phyloP scores from a whole-genome alignment of 2,797 vertebrate genomes.

The Artibeus jamaicensis region DNA sequence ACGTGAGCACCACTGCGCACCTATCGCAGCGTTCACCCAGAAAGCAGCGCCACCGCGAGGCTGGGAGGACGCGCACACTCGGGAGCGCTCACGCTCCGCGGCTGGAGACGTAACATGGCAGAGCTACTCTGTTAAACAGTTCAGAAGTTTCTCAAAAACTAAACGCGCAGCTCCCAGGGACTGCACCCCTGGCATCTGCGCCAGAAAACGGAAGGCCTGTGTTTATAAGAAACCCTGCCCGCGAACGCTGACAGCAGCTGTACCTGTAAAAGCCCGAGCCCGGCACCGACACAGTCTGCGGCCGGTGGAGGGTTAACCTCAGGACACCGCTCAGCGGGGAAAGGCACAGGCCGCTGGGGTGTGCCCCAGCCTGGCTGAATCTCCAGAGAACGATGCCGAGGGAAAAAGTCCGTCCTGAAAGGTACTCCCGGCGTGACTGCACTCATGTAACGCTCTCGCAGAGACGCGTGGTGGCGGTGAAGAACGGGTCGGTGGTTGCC shows the following conservation, averaged over 20 bases:
- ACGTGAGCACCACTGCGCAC: background rate
- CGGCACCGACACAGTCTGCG: background rate
- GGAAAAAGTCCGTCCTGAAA: background rate
- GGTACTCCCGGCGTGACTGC: background rate
- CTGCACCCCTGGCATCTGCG: background rate
- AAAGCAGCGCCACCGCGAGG: background rate
- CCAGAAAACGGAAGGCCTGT: background rate
- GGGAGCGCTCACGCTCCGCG: background rate
- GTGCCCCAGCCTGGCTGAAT: background rate
- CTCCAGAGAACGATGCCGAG: background rate
- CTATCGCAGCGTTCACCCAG: background rate
- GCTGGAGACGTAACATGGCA: background rate
- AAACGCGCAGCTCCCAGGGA: background rate
- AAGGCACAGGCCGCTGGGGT: background rate
- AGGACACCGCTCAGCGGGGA: too few species aligned
- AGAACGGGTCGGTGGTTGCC: background rate
- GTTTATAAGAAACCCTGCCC: background rate
- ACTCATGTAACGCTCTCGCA: background rate
- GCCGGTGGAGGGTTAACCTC: background rate
- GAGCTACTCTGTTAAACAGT: background rate
- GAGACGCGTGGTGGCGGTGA: background rate
- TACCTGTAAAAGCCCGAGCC: background rate
- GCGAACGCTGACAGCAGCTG: background rate
- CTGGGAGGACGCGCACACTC: background rate
- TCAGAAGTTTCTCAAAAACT: background rate